A percentile compares a stretch with the other conserved stretches of the same genome.
Evolutionary conservation across 2,113 vertebrate genomes (phyloP).

Genomic region (Zosterops japonicus): DNA sequence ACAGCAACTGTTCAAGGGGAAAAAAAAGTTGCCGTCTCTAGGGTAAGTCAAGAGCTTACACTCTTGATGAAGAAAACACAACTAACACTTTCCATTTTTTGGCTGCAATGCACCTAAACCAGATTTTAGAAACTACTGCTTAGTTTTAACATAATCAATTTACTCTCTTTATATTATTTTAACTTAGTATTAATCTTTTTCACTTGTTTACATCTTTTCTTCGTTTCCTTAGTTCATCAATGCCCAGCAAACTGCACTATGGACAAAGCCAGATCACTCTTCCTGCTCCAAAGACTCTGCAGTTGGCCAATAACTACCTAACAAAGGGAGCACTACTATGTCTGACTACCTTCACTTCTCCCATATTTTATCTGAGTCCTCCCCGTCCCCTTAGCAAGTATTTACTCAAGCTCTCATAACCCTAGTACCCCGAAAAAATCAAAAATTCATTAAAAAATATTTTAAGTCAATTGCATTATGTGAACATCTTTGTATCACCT

Average conservation of each 20-base stretch:
- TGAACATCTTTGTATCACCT: background rate
- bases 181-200: background rate
- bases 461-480: background rate
- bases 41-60: background rate
- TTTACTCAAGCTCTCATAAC: background rate
- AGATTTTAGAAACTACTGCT: background rate
- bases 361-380: background rate
- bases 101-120: background rate
- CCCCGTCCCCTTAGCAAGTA: rapidly evolving
- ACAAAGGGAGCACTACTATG: background rate
- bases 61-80: background rate
- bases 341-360: background rate
- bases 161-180: background rate
- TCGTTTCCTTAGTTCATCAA: background rate
- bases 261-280: background rate
- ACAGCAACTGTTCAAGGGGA: background rate
- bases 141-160: background rate
- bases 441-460: background rate
- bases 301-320: background rate
- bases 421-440: background rate
- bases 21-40: background rate
- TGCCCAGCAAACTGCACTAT: background rate
- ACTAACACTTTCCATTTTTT: background rate
- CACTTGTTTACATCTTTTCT: background rate
- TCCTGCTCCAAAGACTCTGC: background rate